Percentiles rank a stretch among this genome's conserved stretches.
Evolutionary conservation across 1,140 invertebrate species (phyloP).

Genomic region (Nylanderia fulva): DNA sequence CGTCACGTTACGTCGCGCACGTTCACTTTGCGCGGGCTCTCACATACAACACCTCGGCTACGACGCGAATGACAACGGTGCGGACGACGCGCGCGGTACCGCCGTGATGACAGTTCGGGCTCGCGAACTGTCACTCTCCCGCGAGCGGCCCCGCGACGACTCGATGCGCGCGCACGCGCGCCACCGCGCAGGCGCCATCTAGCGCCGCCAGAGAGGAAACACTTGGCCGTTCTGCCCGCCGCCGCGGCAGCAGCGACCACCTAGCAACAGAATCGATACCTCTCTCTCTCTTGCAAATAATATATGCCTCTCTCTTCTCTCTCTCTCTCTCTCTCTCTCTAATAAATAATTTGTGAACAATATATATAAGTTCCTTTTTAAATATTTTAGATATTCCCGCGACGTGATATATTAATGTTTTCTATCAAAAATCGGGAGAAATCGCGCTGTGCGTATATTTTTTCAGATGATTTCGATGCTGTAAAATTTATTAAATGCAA

Average conservation of each 20-base stretch:
- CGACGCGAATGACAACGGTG: constrained; percentile 33
- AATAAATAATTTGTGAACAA: too few species aligned
- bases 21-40: too few species aligned
- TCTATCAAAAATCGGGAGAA: background rate
- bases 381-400: background rate
- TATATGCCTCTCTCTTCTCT: too few species aligned
- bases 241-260: constrained; percentile 50
- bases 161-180: constrained; percentile 2
- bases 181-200: constrained; percentile 68
- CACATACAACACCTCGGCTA: too few species aligned
- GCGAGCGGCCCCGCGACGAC: constrained; percentile 22
- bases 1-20: constrained; percentile 1
- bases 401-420: background rate
- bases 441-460: background rate
- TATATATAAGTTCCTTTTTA: too few species aligned
- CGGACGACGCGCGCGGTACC: constrained; percentile 47
- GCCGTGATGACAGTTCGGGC: constrained; percentile 77
- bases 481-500: too few species aligned
- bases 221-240: constrained; percentile 19
- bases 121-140: constrained; percentile 75
- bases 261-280: constrained; percentile 80
- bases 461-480: background rate
- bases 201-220: background rate
- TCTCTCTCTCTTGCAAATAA: too few species aligned
- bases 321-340: too few species aligned